These are phyloP conservation scores for Archips xylosteana DNA, from an alignment of 2,888 invertebrate species.

Conservation along the genomic window DNA sequence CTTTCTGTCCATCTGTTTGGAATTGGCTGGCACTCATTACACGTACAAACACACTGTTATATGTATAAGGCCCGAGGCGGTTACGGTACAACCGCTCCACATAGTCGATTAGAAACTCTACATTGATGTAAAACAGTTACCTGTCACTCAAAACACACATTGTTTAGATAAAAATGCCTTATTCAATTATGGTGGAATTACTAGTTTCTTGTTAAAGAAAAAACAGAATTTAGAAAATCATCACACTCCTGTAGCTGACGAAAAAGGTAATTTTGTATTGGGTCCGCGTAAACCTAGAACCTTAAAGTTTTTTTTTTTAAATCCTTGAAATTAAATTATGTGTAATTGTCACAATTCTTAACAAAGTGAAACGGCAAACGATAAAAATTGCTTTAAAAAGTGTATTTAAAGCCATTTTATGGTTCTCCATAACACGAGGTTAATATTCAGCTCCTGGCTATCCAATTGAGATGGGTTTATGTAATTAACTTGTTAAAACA, in stretches of 20 bases:
- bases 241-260: no score
- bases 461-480: conserved; percentile 24
- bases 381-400: not conserved
- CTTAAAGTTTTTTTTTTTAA: no score
- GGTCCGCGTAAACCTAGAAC: no score
- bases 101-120: conserved; percentile 73
- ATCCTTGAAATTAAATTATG: no score
- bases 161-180: conserved; percentile 46
- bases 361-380: not conserved
- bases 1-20: not conserved
- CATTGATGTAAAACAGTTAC: conserved; percentile 78
- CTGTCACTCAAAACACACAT: conserved; percentile 39
- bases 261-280: no score
- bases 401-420: not conserved
- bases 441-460: conserved; percentile 33
- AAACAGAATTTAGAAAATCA: not conserved
- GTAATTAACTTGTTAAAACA: conserved; percentile 25
- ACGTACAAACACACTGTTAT: conserved; percentile 48
- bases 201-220: not conserved
- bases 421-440: not conserved
- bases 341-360: not conserved
- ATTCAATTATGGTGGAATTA: not conserved
- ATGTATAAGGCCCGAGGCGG: conserved; percentile 57
- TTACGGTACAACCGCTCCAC: conserved; percentile 73
- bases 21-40: conserved; percentile 32